Base-by-base conservation (phyloP, 2,113 vertebrate genomes). In the Rousettus leschenaultii region DNA sequence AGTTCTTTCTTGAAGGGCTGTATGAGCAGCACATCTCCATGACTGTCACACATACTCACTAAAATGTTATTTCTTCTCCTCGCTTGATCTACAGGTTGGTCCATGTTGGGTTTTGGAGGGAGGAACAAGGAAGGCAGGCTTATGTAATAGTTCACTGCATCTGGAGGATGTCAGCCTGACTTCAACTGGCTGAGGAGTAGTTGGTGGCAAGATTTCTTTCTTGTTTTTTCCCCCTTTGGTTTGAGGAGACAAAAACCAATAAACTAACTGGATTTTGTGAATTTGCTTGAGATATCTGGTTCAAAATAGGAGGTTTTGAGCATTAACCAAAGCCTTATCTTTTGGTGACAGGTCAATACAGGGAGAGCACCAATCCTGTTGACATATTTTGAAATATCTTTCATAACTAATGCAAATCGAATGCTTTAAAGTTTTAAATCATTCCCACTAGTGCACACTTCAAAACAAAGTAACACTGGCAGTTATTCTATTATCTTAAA, bases 401-500 rank as follows among this genome's bases (percentile, higher is more conserved):
- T 94, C 45, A 95, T 57, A 97, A 85, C 70, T 38, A 96, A 97
- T 91, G 86, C 57, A 96, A 97, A 95, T 95, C 70, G 93, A 89
- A 86, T 91, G 28, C 38, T 93, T 93, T 79, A 97, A 95, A 89
- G 79, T 89, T 93, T 93, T 92, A 86, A 95, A 80, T 95, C 38
- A 93, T 95, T 80, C 30, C 57, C 19, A 90, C 84, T 59, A 86
- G 51, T 73, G 45, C 7, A 10, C 40, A 90, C 51, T 94, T 95
- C 55, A 45, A 89, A 90, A 93, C 55, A 92, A 94, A 93, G 86
- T 53, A 90, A 68, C 63, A 83, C 28, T 95, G 85, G 68, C 45
- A 90, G 71, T 94, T 96, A 97, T 87, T 97, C 95, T 45, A 95
- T 95, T 87, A 93, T 95, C 74, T 89, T 43, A 89, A 97, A 61